phyloP scores from a whole-genome alignment of 2,113 vertebrate genomes.

The Anoplopoma fimbria region DNA sequence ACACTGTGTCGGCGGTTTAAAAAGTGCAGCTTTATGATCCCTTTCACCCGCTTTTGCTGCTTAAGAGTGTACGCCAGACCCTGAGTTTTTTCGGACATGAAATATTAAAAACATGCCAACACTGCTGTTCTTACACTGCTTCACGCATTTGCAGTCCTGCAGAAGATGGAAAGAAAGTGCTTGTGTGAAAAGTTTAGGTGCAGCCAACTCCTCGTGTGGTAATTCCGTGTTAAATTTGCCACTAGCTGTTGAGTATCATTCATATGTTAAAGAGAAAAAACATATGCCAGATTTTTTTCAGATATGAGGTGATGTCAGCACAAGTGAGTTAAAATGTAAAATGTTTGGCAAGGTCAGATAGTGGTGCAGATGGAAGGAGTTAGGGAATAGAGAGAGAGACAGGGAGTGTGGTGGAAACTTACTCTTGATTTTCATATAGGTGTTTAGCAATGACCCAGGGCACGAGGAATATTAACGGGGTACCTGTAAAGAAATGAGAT shows the following conservation, averaged over 20 bases:
- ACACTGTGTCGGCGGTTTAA: background rate
- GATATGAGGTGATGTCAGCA: background rate
- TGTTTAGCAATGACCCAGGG: conserved; percentile 92
- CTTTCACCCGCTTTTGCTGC: background rate
- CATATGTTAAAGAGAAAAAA: conserved; percentile 4
- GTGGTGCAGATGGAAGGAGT: background rate
- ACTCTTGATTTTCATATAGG: conserved; percentile 93
- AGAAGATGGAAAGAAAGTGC: background rate
- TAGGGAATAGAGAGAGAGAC: background rate
- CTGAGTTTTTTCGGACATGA: background rate
- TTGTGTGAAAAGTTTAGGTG: background rate
- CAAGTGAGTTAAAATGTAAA: background rate
- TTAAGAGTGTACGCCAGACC: background rate
- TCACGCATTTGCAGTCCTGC: conserved; percentile 5
- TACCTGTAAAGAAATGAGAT: conserved; percentile 83
- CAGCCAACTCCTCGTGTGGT: conserved; percentile 15
- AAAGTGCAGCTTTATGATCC: conserved; percentile 9
- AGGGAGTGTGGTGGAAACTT: conserved; percentile 79
- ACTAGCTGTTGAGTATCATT: background rate
- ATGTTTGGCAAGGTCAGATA: background rate
- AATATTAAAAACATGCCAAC: background rate
- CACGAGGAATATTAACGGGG: conserved; percentile 91
- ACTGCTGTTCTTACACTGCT: background rate
- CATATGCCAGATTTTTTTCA: background rate
- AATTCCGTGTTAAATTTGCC: conserved; percentile 25